A percentile compares a stretch with the other conserved stretches of the same genome.
Evolutionary conservation across 1,140 invertebrate species (phyloP).

Genomic region (Archegozetes longisetosus): DNA sequence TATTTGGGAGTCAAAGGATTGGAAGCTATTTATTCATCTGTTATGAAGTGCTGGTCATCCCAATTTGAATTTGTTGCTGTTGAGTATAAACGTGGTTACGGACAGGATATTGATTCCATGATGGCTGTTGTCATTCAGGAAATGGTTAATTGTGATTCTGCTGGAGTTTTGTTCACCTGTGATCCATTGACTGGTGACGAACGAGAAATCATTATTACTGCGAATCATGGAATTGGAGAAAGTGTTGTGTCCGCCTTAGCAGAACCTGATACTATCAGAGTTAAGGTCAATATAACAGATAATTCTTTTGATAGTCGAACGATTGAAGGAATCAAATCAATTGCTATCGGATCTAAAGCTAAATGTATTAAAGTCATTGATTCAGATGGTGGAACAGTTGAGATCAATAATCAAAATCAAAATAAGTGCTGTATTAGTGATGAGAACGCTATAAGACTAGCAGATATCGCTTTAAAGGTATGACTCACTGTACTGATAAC

Average conservation of each 20-base stretch:
- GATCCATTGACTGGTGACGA: constrained; percentile 52
- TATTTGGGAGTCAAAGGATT: constrained; percentile 42
- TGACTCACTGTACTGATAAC: not conserved
- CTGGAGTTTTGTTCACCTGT: constrained; percentile 65
- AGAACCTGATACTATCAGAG: constrained; percentile 51
- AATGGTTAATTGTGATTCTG: constrained; percentile 48
- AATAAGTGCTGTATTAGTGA: constrained; percentile 14
- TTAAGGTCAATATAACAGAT: constrained; percentile 24
- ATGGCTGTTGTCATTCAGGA: constrained; percentile 71
- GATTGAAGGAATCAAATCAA: not conserved
- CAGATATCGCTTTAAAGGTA: constrained; percentile 1
- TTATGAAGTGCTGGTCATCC: constrained; percentile 60
- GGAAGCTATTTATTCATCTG: constrained; percentile 35
- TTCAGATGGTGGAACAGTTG: not conserved
- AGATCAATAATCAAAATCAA: not conserved
- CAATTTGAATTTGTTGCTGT: constrained; percentile 54
- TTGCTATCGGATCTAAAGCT: constrained; percentile 1
- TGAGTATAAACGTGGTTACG: constrained; percentile 48
- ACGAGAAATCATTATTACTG: constrained; percentile 47
- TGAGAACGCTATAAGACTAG: constrained; percentile 2
- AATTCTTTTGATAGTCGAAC: not conserved
- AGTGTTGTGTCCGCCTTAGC: constrained; percentile 50
- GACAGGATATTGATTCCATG: constrained; percentile 41
- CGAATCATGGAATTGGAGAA: constrained; percentile 64
- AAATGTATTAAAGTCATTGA: not conserved